Base-by-base conservation (phyloP, 1,140 invertebrate genomes). In the Pseudobourletiella spinata region DNA sequence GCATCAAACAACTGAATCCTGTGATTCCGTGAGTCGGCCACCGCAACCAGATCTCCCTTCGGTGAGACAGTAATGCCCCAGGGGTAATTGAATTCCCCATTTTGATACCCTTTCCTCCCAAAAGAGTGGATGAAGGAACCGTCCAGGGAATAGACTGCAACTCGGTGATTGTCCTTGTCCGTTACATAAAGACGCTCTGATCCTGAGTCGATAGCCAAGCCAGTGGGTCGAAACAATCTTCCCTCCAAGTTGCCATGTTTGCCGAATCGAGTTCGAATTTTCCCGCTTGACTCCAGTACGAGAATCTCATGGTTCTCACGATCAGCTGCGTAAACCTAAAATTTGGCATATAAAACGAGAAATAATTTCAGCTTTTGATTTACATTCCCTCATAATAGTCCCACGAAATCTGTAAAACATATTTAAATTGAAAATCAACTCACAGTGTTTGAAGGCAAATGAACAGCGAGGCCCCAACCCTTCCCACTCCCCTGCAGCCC, bases 151-250 rank as follows among this genome's bases (percentile, higher is more conserved):
- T 95, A 88, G 39, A 94, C 81, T 73, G 95, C 90, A 55, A 98
- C 84, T 52, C 94, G 82, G 74, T 96, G 93, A 76, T 97, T 97
- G 72, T 95, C 94, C 74, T 96, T 96, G 72, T 97, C 95, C 16
- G 91, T 88, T 11, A 97, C 89, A 65, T 95, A 82, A 48, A 97
- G 87, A 30, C 88, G 82, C 52, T 85, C 83, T 56, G 84, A 80
- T 6, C 6, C 8, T 15, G 11, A 48, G 61, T 66, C 65, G 26
- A 84, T 72, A 65, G 81, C 82, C 35, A 85, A 71, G 43, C 83
- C 83, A 64, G 80, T 80, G 3, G 83, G 83, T 20, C 81, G 74
- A 71, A 84, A 82, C 59, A 85, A 71, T 68, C 81, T 76, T 14
- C 79, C 80, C 32, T 75, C 73, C 8, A 74, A 76, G 22, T 75